Conservation (phyloP, 2,113 vertebrate genomes). For the Melanerpes formicivorus region DNA sequence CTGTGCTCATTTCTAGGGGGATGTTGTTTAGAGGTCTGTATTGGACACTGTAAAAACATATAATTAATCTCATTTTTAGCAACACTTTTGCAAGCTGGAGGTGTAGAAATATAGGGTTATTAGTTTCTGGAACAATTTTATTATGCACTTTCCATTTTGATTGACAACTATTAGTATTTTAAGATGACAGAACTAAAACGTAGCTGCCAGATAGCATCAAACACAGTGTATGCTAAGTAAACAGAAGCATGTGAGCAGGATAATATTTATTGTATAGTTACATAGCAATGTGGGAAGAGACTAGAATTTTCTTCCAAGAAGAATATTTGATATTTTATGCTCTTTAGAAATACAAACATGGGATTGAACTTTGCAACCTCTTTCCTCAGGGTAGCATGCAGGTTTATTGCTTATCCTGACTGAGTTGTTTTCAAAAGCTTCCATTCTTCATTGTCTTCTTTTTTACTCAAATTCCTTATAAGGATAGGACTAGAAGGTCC, state of each 20-base stretch:
- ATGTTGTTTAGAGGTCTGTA: slow-evolving; percentile 37
- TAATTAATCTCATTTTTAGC: slow-evolving; percentile 71
- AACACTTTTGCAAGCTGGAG: slow-evolving; percentile 79
- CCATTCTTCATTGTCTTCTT: neutral
- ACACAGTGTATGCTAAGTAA: slow-evolving; percentile 81
- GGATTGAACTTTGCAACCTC: neutral
- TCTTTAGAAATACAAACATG: neutral
- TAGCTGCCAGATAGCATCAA: slow-evolving; percentile 82
- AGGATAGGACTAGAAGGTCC: neutral
- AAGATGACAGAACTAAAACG: slow-evolving; percentile 81
- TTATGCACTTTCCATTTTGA: slow-evolving; percentile 78
- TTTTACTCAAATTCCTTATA: neutral
- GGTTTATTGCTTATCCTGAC: neutral
- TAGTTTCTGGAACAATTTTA: slow-evolving; percentile 82
- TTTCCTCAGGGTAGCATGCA: neutral
- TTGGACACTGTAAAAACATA: slow-evolving; percentile 39
- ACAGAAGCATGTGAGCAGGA: slow-evolving; percentile 77
- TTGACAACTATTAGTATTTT: slow-evolving; percentile 89
- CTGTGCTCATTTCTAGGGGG: neutral
- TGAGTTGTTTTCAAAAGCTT: neutral
- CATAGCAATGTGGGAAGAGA: slow-evolving; percentile 51
- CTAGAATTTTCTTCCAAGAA: slow-evolving; percentile 1
- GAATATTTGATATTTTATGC: neutral
- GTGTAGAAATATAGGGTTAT: slow-evolving; percentile 80
- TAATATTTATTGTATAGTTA: slow-evolving; percentile 74